Percentiles rank a stretch among this genome's conserved stretches.
Conservation (phyloP, 2,797 vertebrate species). For the Glyptemys insculpta region DNA sequence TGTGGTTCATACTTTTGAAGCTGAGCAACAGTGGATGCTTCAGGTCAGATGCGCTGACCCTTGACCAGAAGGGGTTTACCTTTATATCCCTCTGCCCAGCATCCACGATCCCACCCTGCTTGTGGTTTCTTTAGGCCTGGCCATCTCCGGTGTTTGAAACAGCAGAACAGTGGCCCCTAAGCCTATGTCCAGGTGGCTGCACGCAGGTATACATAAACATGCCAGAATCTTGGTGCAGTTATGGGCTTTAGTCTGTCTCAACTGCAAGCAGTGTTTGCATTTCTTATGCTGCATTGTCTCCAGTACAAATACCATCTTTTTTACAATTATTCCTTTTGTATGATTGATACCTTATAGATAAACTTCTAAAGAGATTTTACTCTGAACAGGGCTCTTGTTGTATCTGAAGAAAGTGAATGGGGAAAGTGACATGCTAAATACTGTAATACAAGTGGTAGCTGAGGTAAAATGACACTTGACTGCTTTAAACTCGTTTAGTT, state of each 20-base stretch:
- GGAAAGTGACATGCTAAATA: neutral
- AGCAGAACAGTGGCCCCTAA: neutral
- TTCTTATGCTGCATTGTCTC: neutral
- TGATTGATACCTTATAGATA: neutral
- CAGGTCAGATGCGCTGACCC: neutral
- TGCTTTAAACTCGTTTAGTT: neutral
- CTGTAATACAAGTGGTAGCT: neutral
- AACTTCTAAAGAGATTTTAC: neutral
- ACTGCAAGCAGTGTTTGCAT: neutral
- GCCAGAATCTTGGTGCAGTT: neutral
- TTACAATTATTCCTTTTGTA: neutral
- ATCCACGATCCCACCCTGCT: neutral
- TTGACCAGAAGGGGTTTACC: neutral
- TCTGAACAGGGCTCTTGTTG: neutral
- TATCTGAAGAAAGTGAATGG: neutral
- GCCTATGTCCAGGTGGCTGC: neutral
- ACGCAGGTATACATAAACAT: neutral
- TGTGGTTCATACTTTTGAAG: neutral
- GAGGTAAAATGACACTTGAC: neutral
- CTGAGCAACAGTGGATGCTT: neutral
- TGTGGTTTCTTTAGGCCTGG: neutral
- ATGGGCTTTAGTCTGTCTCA: neutral
- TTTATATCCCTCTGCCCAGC: neutral
- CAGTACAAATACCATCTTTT: neutral
- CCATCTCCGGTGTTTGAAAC: neutral